Conservation (phyloP, 2,888 invertebrate species). For the Limnephilus rhombicus region DNA sequence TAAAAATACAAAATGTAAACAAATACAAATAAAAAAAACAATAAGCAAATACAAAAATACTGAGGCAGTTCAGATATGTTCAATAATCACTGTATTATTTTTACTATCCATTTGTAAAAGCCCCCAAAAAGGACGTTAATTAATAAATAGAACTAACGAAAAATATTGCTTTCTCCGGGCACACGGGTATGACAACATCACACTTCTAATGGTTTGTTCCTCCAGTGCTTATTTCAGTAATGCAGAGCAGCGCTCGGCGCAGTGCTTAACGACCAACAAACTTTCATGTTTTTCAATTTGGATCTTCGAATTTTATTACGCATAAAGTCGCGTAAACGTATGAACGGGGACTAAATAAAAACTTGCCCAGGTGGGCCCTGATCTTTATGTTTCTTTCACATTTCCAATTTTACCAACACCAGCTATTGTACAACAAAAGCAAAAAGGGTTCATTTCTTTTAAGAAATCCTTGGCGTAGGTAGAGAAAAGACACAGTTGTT, state of each 20-base stretch:
- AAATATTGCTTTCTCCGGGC: too few relatives aligned
- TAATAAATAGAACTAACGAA: too few relatives aligned
- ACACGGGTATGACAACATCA: too few relatives aligned
- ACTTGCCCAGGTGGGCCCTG: conserved; percentile 43
- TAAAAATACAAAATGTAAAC: too few relatives aligned
- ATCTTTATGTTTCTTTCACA: conserved; percentile 2
- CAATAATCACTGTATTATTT: too few relatives aligned
- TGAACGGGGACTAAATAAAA: conserved; percentile 57
- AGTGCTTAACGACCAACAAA: conserved; percentile 57
- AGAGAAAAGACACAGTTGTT: too few relatives aligned
- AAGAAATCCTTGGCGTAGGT: not conserved
- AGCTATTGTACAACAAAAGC: not conserved
- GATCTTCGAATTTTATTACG: conserved; percentile 63
- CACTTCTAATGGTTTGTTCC: too few relatives aligned
- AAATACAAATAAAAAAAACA: too few relatives aligned
- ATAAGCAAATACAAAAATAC: too few relatives aligned
- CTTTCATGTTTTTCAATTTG: conserved; percentile 65
- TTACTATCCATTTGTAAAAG: too few relatives aligned
- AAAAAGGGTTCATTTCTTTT: not conserved
- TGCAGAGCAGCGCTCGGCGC: conserved; percentile 33
- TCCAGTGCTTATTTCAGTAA: not conserved
- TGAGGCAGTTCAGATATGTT: too few relatives aligned
- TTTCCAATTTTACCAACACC: not conserved
- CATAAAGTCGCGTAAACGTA: conserved; percentile 65
- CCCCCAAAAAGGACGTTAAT: too few relatives aligned